Base-by-base conservation (phyloP, 2,113 vertebrate genomes). In the Seriola quinqueradiata region DNA sequence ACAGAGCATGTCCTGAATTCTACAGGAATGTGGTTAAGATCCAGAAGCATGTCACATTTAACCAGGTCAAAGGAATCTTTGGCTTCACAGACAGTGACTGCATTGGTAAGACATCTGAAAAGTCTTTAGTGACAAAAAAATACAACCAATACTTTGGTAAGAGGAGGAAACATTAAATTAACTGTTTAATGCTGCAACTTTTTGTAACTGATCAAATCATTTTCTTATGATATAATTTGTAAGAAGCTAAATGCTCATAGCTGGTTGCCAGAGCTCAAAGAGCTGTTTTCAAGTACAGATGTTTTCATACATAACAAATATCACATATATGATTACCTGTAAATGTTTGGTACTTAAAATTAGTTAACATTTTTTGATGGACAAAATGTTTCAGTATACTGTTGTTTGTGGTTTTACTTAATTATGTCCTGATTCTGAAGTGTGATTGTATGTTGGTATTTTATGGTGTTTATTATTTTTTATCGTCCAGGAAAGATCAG, bases 41-140 rank as follows among this genome's bases (percentile, higher is more conserved):
- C 83, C 97, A 99, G 94, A 99, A 99, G 85, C 98, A 99, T 3
- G 98, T 99, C 8, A 99, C 97, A 0, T 99, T 98, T 91, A 99
- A 99, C 85, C 98, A 99, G 92, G 98, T 99, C 75, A 99, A 99
- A 94, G 98, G 98, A 81, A 99, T 99, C 82, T 99, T 99, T 12
- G 98, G 98, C 70, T 99, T 99, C 86, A 96, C 96, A 3, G 98
- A 99, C 95, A 99, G 98, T 0, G 98, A 99, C 92, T 96, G 97
- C 90, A 99, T 99, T 32, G 98, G 98, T 99, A 93, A 93, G 91
- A 42, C 25, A 55, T 9, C 28, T 42, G 2, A 57, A 57, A 68
- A 64, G 0, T 3, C 6, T 16, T 34, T 19, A 4, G n/a, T 61
- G 7, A 19, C 9, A 9, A 0, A 1, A n/a, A 25, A 25, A 28